Percentiles rank a stretch among this genome's conserved stretches.
phyloP scores from a whole-genome alignment of 1,140 invertebrate species.

The Hylyphantes graminicola region DNA sequence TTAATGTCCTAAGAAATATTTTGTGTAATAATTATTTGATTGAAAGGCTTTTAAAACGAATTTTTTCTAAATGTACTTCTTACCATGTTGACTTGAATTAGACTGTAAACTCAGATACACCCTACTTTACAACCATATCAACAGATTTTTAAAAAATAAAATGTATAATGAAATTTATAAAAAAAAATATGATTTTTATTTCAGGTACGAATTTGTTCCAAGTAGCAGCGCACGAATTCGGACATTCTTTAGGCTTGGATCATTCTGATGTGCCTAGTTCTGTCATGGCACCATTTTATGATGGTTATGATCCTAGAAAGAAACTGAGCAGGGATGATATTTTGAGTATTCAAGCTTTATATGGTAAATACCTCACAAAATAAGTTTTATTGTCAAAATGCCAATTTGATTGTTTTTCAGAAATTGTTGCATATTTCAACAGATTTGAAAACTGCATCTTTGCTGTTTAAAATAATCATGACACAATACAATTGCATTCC shows the following conservation, averaged over 20 bases:
- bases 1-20: no score
- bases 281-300: slow-evolving; percentile 73
- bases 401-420: neutral
- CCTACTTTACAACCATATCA: no score
- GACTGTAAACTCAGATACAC: no score
- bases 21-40: no score
- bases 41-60: no score
- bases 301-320: slow-evolving; percentile 68
- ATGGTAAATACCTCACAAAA: slow-evolving; percentile 72
- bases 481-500: no score
- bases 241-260: slow-evolving; percentile 72
- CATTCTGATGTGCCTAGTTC: slow-evolving; percentile 70
- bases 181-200: neutral
- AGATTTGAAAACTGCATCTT: neutral
- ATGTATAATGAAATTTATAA: no score
- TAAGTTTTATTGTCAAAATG: neutral
- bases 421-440: neutral
- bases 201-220: slow-evolving; percentile 71
- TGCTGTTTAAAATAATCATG: no score
- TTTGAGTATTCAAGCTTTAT: slow-evolving; percentile 76
- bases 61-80: no score
- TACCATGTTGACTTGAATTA: no score
- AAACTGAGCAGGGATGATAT: slow-evolving; percentile 68
- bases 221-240: slow-evolving; percentile 73
- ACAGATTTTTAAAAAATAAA: no score